Evolutionary conservation across 64 coral and sea anemone genomes (phyloP).

Genomic region (Stichodactyla helianthus): DNA sequence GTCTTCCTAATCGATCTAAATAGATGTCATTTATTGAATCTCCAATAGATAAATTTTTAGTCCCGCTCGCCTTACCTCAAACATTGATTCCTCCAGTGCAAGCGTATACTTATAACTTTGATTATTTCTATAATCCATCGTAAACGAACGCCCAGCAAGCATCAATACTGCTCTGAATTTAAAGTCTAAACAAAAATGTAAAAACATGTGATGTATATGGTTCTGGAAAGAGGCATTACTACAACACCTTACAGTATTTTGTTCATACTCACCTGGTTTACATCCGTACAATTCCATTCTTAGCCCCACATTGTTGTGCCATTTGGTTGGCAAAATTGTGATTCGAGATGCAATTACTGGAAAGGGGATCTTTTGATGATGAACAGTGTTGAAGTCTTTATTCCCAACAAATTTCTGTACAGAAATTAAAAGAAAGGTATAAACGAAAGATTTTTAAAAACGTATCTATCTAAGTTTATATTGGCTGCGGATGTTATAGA

Average conservation of each 20-base stretch:
- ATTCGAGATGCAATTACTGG: conserved; percentile 27
- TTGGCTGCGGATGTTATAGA: too few relatives aligned
- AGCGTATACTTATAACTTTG: conserved; percentile 22
- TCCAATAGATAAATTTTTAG: background rate
- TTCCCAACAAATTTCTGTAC: conserved; percentile 36
- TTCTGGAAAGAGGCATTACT: background rate
- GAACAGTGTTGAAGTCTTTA: conserved; percentile 33
- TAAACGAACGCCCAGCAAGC: conserved; percentile 7
- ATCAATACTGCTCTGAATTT: conserved; percentile 37
- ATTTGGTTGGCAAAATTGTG: conserved; percentile 17
- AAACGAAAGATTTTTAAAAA: background rate
- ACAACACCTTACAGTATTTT: too few relatives aligned
- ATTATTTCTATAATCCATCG: conserved; percentile 7
- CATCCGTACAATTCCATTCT: conserved; percentile 63
- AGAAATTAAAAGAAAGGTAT: background rate
- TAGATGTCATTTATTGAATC: background rate
- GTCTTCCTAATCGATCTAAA: too few relatives aligned
- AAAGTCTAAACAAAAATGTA: conserved; percentile 11
- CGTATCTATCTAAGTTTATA: too few relatives aligned
- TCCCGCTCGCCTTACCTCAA: conserved; percentile 9
- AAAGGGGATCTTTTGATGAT: background rate
- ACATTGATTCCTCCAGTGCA: background rate
- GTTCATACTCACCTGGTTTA: conserved; percentile 26
- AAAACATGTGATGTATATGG: background rate
- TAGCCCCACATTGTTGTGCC: conserved; percentile 50